Base-by-base conservation (phyloP, 2,797 vertebrate genomes). In the Cheirogaleus major region DNA sequence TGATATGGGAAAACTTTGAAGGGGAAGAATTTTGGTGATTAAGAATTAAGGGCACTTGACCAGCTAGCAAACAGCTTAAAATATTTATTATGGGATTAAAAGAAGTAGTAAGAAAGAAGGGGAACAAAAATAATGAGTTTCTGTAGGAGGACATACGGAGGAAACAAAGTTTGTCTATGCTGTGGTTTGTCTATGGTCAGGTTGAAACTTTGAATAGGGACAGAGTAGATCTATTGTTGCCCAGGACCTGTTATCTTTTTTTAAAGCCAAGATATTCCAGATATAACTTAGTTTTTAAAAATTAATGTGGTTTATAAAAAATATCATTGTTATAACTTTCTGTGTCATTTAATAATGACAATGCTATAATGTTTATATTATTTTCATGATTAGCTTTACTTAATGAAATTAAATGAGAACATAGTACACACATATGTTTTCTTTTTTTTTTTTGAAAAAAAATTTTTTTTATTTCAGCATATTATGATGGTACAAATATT, bases 351-450 rank as follows among this genome's bases (percentile, higher is more conserved):
- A 75, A 73, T 69, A 69, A 88, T 73, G 50, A 9, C 32, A 50
- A 41, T 30, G 17, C 65, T 83, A 30, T 84, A 75, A 63, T 75
- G 43, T 84, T 92, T 45, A 35, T 84, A 86, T 52, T 52, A 0
- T 43, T 85, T 63, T 89, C 55, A 63, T 45, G 41, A 79, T 73
- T 52, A 82, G 25, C 8, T 69, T 92, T 94, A 78, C 43, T 73
- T 83, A 72, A 87, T 25, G 35, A 92, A 78, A 80, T 69, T 91
- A 95, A 95, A 83, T 72, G 48, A 94, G 59, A 84, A 85, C 92
- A 86, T 52, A 67, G 11, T 43, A 41, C n/a, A 95, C 72, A 83
- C 41, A 61, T 59, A 20, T 22, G 25, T 75, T 92, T 92, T 89
- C 72, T 88, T n/a, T n/a, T n/a, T n/a, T n/a, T n/a, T n/a, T n/a